phyloP scores from a whole-genome alignment of 1,140 invertebrate genomes.

The Cydia amplana region DNA sequence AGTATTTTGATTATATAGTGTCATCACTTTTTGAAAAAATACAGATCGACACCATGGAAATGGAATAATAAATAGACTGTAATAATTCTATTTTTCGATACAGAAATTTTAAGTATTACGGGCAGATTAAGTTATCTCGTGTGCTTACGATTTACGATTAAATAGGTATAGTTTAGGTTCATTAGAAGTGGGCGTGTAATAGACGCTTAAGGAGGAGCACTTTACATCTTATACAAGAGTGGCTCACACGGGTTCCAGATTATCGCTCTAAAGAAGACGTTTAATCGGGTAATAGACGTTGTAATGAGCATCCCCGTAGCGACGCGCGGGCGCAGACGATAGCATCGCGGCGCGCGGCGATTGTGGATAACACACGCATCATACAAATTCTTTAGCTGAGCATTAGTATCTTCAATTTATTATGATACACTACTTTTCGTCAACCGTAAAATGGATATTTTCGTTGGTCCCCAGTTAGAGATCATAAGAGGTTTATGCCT shows the following conservation, averaged over 20 bases:
- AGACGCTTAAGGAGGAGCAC: background rate
- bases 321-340: background rate
- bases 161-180: background rate
- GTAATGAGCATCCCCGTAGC: conserved; percentile 10
- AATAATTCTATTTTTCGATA: no score
- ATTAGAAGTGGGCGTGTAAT: background rate
- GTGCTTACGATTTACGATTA: background rate
- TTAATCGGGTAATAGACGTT: conserved; percentile 16
- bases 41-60: no score
- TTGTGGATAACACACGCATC: conserved; percentile 2
- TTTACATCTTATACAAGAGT: background rate
- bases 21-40: no score
- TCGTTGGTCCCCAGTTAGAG: no score
- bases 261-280: conserved; percentile 9
- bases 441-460: no score
- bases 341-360: background rate
- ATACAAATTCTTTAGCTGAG: background rate
- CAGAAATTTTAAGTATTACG: no score
- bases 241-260: background rate
- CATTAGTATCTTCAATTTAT: background rate
- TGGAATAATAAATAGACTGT: no score
- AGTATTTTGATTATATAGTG: no score
- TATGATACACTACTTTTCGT: background rate
- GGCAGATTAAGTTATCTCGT: no score
- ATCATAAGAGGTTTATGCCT: no score